Percentiles rank a stretch among this genome's conserved stretches.
These are phyloP conservation scores for Symphodus melops DNA, from an alignment of 2,113 vertebrate genomes.

Conservation along the genomic window DNA sequence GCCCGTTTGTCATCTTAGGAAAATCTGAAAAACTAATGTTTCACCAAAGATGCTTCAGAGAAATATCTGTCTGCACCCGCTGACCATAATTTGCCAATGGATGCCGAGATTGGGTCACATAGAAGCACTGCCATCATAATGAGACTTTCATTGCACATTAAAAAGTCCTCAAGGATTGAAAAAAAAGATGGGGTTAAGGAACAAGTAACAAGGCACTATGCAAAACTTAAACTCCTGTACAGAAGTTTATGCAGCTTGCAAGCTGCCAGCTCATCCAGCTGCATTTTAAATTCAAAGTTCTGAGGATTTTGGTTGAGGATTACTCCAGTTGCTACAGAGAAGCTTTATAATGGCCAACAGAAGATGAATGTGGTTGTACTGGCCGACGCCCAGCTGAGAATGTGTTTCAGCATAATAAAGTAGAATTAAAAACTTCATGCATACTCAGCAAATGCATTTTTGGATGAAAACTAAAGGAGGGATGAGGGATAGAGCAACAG, in stretches of 20 bases:
- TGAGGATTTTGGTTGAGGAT: slow-evolving; percentile 47
- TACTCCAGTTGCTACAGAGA: slow-evolving; percentile 39
- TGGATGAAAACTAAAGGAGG: slow-evolving; percentile 23
- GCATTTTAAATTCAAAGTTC: slow-evolving; percentile 55
- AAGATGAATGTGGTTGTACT: slow-evolving; percentile 38
- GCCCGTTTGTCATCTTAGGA: too few relatives aligned
- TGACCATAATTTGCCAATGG: too few relatives aligned
- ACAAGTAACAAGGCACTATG: slow-evolving; percentile 6
- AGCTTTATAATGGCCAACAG: slow-evolving; percentile 52
- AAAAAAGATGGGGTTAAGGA: slow-evolving; percentile 21
- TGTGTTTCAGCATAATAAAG: slow-evolving; percentile 45
- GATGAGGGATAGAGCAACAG: slow-evolving; percentile 10
- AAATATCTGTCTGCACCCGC: too few relatives aligned
- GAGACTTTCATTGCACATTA: not conserved
- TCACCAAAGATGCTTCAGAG: too few relatives aligned
- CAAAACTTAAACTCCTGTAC: not conserved
- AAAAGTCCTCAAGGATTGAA: not conserved
- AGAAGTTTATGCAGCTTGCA: not conserved
- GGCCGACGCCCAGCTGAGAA: slow-evolving; percentile 35
- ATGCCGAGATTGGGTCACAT: too few relatives aligned
- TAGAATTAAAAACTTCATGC: slow-evolving; percentile 48
- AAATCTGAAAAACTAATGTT: too few relatives aligned
- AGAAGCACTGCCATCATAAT: not conserved
- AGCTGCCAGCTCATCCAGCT: slow-evolving; percentile 61
- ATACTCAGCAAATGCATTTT: slow-evolving; percentile 35